Percentiles rank a stretch among this genome's conserved stretches.
These are phyloP conservation scores for Pollenia labialis DNA, from an alignment of 2,888 invertebrate genomes.

Conservation along the genomic window DNA sequence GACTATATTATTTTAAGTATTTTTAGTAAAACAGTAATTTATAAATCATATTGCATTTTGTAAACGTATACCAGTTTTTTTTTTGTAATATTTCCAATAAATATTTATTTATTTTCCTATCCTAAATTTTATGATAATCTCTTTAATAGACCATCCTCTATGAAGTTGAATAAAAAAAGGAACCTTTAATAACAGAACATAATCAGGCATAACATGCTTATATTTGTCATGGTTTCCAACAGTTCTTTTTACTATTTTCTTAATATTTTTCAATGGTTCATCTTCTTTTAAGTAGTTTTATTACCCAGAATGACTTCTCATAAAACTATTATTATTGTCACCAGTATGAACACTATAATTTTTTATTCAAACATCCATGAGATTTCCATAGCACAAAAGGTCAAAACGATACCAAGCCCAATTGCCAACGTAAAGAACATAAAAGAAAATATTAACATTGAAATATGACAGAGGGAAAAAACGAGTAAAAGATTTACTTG, in stretches of 20 bases:
- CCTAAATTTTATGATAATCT: slow-evolving; percentile 16
- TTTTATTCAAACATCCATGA: not conserved
- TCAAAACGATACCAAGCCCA: slow-evolving; percentile 66
- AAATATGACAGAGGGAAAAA: slow-evolving; percentile 38
- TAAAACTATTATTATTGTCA: slow-evolving; percentile 64
- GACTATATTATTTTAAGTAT: too few species aligned
- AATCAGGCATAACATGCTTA: slow-evolving; percentile 28
- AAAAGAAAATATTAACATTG: slow-evolving; percentile 50
- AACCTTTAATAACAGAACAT: slow-evolving; percentile 20
- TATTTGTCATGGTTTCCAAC: slow-evolving; percentile 51
- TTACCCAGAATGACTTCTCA: slow-evolving; percentile 39
- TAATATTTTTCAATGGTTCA: slow-evolving; percentile 2
- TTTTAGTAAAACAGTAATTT: too few species aligned
- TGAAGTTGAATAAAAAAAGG: slow-evolving; percentile 14
- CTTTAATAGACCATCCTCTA: not conserved
- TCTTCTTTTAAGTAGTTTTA: slow-evolving; percentile 58
- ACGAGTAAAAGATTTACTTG: slow-evolving; percentile 15
- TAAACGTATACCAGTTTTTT: not conserved
- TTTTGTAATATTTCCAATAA: not conserved
- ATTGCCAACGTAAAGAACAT: slow-evolving; percentile 26
- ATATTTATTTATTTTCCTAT: not conserved
- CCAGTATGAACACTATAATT: slow-evolving; percentile 35
- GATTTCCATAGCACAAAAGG: slow-evolving; percentile 50
- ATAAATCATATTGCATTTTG: not conserved
- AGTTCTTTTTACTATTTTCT: not conserved